Evolutionary conservation across 64 coral and sea anemone genomes (phyloP), one percentile per base, ranked within the genome.

Genomic region (Exaiptasia diaphana): DNA sequence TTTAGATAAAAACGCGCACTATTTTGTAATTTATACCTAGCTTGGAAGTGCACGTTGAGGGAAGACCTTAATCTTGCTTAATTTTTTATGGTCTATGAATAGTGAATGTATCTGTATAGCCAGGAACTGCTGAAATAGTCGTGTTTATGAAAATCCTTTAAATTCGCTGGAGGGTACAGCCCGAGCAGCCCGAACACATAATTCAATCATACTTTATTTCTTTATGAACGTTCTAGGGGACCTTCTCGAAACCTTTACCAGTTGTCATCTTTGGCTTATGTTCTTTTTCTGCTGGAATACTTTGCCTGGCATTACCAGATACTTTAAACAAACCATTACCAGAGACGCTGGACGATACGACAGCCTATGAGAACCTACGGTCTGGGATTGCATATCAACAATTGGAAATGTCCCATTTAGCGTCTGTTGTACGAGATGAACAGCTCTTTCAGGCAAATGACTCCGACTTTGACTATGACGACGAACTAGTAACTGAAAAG

Each of bases 231-330:
- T 67, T 71, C 36, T 40, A 99, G 95, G 95, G 85, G 8, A 93
- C 62, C 58, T 99, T 93, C 85, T 92, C 80, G 18, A 80, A 74
- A 25, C 90, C 95, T 4, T 74, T 99, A 13, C 95, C 95, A 29
- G 93, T 99, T 89, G 81, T 99, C 83, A 69, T 99, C 25, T 88
- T 99, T 35, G 95, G 95, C n/a, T 88, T 99, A 80, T 85, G 90
- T 50, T 79, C 95, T 26, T 91, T 99, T 67, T 72, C 85, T 0
- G 95, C 90, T 2, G 95, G 89, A 23, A 8, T 99, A 14, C 35
- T 99, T 7, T 74, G 79, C 45, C 80, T 99, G 0, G 27, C 89
- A 17, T 58, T 97, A 13, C 89, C 90, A 24, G 95, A 99, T 56
- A 99, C 95, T 1, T 48, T 92, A 1, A 99, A 99, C 71, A 99